Evolutionary conservation across 2,888 invertebrate species (phyloP).

Genomic region (Tenthredo scrophulariae): DNA sequence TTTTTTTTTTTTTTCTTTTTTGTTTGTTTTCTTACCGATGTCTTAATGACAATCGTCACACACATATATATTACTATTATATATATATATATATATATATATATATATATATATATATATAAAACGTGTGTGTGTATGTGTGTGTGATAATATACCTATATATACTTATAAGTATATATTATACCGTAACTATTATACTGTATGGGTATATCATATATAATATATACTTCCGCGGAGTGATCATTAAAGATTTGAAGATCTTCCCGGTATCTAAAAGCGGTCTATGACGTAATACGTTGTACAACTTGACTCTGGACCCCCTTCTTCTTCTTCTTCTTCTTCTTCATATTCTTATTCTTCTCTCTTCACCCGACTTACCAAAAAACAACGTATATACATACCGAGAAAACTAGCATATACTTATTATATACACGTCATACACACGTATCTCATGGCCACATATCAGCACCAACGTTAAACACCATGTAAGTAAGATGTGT

Average conservation of each 20-base stretch:
- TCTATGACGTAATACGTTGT: conserved; percentile 44
- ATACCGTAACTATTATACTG: not conserved
- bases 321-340: not conserved
- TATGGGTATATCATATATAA: not conserved
- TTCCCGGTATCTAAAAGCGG: conserved; percentile 33
- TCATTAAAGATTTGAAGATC: conserved; percentile 46
- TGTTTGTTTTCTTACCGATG: not conserved
- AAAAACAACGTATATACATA: not conserved
- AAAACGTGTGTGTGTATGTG: not conserved
- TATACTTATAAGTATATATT: not conserved
- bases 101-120: no score
- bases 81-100: no score
- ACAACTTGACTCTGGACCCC: conserved; percentile 13
- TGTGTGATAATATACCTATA: not conserved
- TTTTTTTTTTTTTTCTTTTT: not conserved
- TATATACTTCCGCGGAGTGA: conserved; percentile 19
- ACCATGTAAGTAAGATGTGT: not conserved
- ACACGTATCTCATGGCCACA: not conserved
- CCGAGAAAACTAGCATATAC: not conserved
- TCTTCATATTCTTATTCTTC: not conserved
- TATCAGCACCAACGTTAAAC: not conserved
- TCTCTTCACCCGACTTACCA: not conserved
- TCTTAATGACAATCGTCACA: not conserved
- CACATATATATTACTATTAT: no score
- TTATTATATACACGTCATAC: not conserved